These are phyloP conservation scores for Thelaira solivaga DNA, from an alignment of 2,888 invertebrate genomes.

Conservation along the genomic window DNA sequence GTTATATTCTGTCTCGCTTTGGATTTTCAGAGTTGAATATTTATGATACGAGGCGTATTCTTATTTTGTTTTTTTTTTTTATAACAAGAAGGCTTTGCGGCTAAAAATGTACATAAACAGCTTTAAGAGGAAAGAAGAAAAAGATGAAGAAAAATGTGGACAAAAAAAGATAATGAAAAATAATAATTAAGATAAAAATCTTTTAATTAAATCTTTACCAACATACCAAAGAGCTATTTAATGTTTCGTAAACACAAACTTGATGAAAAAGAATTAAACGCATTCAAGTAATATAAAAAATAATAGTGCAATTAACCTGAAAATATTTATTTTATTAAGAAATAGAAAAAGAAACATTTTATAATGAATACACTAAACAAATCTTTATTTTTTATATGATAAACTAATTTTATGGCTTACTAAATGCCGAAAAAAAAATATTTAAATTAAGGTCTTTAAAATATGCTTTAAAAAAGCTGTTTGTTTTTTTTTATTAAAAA, in stretches of 20 bases:
- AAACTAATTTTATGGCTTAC: no score
- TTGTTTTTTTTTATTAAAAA: no score
- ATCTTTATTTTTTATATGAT: no score
- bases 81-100: constrained; percentile 16
- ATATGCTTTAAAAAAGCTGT: no score
- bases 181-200: constrained; percentile 35
- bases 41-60: constrained; percentile 3
- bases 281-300: not conserved
- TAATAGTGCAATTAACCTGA: constrained; percentile 22
- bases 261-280: not conserved
- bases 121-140: not conserved
- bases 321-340: no score
- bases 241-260: constrained; percentile 15
- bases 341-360: no score
- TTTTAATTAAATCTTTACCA: constrained; percentile 50
- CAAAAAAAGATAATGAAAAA: not conserved
- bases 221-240: constrained; percentile 21
- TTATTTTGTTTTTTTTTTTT: no score
- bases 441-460: no score
- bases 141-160: no score
- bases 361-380: no score
- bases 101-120: not conserved
- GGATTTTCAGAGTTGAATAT: not conserved
- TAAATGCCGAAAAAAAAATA: no score
- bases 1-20: not conserved